Conservation (phyloP, 2,113 vertebrate genomes). For the Megaceryle torquata region DNA sequence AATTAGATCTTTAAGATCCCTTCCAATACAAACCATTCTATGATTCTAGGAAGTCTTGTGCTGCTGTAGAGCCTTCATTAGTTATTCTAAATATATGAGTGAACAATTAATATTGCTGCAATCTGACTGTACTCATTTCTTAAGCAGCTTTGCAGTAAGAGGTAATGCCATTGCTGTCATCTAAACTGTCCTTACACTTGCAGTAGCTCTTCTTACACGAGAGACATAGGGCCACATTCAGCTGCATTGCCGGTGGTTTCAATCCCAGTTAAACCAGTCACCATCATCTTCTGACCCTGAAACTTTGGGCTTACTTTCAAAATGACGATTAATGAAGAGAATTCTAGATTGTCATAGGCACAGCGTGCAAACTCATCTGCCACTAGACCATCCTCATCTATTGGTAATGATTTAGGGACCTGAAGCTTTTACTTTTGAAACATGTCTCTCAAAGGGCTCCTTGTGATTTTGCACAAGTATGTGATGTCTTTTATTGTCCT, state of each 20-base stretch:
- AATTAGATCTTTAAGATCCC: not conserved
- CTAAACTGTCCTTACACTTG: not conserved
- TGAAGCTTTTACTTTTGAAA: not conserved
- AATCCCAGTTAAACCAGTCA: not conserved
- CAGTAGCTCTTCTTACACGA: not conserved
- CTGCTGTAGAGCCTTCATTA: not conserved
- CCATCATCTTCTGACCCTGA: not conserved
- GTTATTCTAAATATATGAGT: not conserved
- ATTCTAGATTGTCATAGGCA: not conserved
- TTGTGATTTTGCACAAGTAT: not conserved
- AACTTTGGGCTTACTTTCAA: not conserved
- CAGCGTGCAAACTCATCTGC: not conserved
- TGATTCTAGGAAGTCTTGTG: not conserved
- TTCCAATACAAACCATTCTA: not conserved
- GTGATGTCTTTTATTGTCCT: not conserved
- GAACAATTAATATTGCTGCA: not conserved
- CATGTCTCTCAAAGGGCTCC: not conserved
- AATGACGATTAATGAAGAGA: not conserved
- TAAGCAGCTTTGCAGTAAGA: not conserved
- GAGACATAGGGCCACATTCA: not conserved
- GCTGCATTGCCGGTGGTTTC: not conserved
- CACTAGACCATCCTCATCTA: not conserved
- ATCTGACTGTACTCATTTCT: not conserved
- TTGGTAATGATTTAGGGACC: not conserved
- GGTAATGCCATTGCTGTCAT: not conserved